Evolutionary conservation across 2,888 invertebrate genomes (phyloP).

Genomic region (Tolmerus cingulatus): DNA sequence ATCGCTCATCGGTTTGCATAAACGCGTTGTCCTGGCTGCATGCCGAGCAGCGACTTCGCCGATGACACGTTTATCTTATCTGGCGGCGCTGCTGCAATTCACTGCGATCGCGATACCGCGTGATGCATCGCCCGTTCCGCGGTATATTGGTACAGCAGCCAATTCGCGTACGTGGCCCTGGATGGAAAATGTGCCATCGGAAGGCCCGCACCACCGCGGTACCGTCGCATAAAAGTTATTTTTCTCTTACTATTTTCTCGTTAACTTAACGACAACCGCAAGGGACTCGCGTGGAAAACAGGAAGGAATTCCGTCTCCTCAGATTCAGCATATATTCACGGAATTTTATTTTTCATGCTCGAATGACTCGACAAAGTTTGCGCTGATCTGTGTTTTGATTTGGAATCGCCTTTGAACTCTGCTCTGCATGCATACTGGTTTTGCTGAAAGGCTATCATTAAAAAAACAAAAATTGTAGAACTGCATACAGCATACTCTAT

Average conservation of each 20-base stretch:
- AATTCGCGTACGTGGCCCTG: neutral
- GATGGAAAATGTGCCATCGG: neutral
- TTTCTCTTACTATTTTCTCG: neutral
- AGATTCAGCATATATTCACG: neutral
- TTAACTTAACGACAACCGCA: neutral
- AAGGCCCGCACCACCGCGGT: neutral
- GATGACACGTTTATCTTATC: constrained; percentile 1
- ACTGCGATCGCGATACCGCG: neutral
- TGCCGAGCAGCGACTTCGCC: neutral
- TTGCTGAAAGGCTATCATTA: neutral
- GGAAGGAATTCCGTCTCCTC: neutral
- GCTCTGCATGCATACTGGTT: neutral
- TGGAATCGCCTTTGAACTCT: neutral
- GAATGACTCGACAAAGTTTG: neutral
- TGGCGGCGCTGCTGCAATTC: neutral
- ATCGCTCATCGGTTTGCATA: neutral
- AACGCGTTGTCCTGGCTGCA: neutral
- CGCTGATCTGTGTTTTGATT: neutral
- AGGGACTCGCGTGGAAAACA: neutral
- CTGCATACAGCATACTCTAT: neutral
- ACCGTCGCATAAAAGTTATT: neutral
- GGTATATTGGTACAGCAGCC: neutral
- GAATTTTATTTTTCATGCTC: neutral
- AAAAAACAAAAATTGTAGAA: neutral
- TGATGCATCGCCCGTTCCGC: neutral